Evolutionary conservation across 2,113 vertebrate genomes (phyloP), one percentile per base, ranked within the genome.

Genomic region (Smithornis capensis): DNA sequence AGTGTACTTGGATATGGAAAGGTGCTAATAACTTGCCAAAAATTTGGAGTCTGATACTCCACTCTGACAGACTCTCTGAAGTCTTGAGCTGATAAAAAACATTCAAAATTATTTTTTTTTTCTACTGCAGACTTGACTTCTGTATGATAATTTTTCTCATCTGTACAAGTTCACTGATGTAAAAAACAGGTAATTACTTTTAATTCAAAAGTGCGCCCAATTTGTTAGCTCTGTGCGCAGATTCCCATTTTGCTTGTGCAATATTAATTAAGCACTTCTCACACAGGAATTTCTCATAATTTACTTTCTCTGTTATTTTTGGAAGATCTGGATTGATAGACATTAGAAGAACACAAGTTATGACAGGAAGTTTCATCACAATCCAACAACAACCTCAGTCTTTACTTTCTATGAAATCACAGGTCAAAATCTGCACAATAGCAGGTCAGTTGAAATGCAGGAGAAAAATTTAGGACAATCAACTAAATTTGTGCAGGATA

Each of bases 11-110:
- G 65, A 82, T 65, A 44, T 5, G 67, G 62, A 79, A 74, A 87
- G 56, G 56, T 92, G 89, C 52, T 93, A 95, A 89, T 78, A 93
- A 84, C 31, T 81, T 90, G 76, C 60, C 83, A 75, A 71, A 86
- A 89, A 63, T 74, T 53, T 67, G 68, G 38, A 86, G 68, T 52
- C 57, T 59, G 42, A 63, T 18, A 19, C 47, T 74, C 47, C 63
- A 77, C 21, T 45, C 45, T 68, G 74, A 71, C 19, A 67, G 53
- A 50, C 5, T 86, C 49, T 68, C 49, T 2, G 1, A 69, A 78
- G 29, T 12, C 47, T 87, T 71, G 52, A 90, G 56, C 50, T 81
- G 68, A 80, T 64, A 55, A 82, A 80, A 92, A 68, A 3, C n/a
- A 82, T 87, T 84, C 65, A 47, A n/a, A 55, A 28, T 22, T 19